These are phyloP conservation scores for Drosophila quadrilineata DNA, from an alignment of 1,140 invertebrate species.

Conservation along the genomic window DNA sequence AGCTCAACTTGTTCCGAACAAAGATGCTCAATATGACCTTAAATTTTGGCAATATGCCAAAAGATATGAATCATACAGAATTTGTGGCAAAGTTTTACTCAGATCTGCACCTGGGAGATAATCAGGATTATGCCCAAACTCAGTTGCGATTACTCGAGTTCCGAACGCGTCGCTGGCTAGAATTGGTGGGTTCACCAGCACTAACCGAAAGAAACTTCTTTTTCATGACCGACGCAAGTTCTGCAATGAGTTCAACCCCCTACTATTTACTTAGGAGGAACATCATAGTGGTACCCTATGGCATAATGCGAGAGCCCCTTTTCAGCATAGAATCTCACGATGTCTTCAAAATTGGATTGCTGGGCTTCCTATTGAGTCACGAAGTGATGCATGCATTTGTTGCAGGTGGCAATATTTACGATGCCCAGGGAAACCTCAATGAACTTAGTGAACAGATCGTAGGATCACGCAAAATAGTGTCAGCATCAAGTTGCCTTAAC, in stretches of 20 bases:
- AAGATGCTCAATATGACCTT: slow-evolving; percentile 43
- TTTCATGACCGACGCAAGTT: slow-evolving; percentile 17
- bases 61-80: not conserved
- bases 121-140: slow-evolving; percentile 36
- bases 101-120: slow-evolving; percentile 13
- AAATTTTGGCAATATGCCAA: slow-evolving; percentile 68
- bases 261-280: slow-evolving; percentile 53
- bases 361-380: slow-evolving; percentile 66
- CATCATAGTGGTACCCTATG: slow-evolving; percentile 50
- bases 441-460: slow-evolving; percentile 1
- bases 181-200: slow-evolving; percentile 12
- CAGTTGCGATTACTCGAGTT: slow-evolving; percentile 48
- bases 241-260: slow-evolving; percentile 42
- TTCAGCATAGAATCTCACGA: slow-evolving; percentile 43
- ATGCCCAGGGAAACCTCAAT: slow-evolving; percentile 38
- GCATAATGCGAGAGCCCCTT: slow-evolving; percentile 53
- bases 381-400: slow-evolving; percentile 65
- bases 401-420: slow-evolving; percentile 14
- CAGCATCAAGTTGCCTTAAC: slow-evolving; percentile 44
- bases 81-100: slow-evolving; percentile 42
- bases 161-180: slow-evolving; percentile 4
- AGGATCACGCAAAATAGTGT: too few species aligned
- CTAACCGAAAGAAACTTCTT: slow-evolving; percentile 12
- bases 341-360: slow-evolving; percentile 55
- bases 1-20: not conserved